Conservation (phyloP, 2,797 vertebrate genomes). For the Oreortyx pictus region DNA sequence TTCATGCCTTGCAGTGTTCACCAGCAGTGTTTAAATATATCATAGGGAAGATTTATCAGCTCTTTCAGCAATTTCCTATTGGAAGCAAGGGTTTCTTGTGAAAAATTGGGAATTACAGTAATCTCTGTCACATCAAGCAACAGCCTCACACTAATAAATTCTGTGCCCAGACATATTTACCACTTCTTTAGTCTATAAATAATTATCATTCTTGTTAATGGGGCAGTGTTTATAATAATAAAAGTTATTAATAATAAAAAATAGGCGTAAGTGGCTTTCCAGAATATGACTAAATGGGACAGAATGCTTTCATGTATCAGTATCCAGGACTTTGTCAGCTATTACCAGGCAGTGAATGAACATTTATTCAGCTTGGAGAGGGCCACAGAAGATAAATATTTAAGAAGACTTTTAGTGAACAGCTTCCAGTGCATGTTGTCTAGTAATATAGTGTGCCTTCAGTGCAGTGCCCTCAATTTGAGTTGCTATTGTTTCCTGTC, state of each 20-base stretch:
- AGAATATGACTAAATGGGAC: neutral
- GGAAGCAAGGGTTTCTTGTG: conserved; percentile 5
- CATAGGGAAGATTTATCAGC: conserved; percentile 39
- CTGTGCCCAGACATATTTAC: conserved; percentile 21
- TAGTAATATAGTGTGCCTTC: neutral
- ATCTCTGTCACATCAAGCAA: conserved; percentile 5
- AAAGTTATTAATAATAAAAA: neutral
- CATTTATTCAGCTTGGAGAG: conserved; percentile 26
- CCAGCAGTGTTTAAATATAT: conserved; percentile 56
- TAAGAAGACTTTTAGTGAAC: neutral
- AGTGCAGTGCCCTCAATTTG: neutral
- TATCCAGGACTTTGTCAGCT: conserved; percentile 7
- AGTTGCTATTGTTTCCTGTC: neutral
- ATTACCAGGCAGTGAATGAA: conserved; percentile 18
- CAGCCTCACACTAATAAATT: conserved; percentile 33
- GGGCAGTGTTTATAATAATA: neutral
- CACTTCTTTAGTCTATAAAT: conserved; percentile 34
- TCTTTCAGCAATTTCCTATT: conserved; percentile 16
- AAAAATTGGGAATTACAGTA: conserved; percentile 42
- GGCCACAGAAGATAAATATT: neutral
- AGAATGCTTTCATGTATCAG: neutral
- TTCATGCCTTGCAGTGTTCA: conserved; percentile 37
- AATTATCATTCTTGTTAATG: conserved; percentile 35
- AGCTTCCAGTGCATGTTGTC: neutral
- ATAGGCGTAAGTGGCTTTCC: neutral